phyloP scores from a whole-genome alignment of 2,888 invertebrate species.

The Pollenia griseotomentosa region DNA sequence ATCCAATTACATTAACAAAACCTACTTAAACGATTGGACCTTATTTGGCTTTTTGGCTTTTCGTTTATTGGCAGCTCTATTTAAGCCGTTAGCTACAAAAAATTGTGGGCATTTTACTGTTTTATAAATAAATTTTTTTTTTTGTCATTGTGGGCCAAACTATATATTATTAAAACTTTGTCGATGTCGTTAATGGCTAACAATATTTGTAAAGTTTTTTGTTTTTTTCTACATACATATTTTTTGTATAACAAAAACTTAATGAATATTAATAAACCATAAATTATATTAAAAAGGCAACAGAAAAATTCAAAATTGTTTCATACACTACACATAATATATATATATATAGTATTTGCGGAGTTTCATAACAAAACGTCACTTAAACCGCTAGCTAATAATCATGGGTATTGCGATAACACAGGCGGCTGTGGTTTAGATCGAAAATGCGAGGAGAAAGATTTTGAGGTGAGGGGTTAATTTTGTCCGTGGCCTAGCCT shows the following conservation, averaged over 20 bases:
- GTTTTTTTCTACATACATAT: not conserved
- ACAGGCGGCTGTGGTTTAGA: too few relatives aligned
- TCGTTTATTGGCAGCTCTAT: slow-evolving; percentile 29
- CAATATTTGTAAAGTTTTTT: slow-evolving; percentile 42
- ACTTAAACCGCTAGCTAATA: too few relatives aligned
- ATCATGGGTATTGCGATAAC: too few relatives aligned
- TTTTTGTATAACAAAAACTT: slow-evolving; percentile 34
- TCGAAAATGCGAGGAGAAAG: too few relatives aligned
- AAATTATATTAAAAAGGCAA: slow-evolving; percentile 55
- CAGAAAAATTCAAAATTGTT: slow-evolving; percentile 19
- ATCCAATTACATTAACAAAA: not conserved
- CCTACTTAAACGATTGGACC: too few relatives aligned
- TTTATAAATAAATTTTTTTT: not conserved
- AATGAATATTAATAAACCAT: slow-evolving; percentile 72
- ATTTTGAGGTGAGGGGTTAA: too few relatives aligned
- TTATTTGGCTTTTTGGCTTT: not conserved
- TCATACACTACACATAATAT: not conserved
- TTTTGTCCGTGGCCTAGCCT: too few relatives aligned
- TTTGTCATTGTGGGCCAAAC: slow-evolving; percentile 28
- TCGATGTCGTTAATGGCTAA: slow-evolving; percentile 42
- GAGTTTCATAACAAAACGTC: too few relatives aligned
- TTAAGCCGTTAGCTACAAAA: slow-evolving; percentile 13
- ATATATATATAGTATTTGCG: too few relatives aligned
- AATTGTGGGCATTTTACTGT: not conserved
- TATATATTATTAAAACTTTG: slow-evolving; percentile 30